A percentile compares a stretch with the other conserved stretches of the same genome.
phyloP scores from a whole-genome alignment of 35 echinoderm and acorn worm species.

The Diadema setosum region DNA sequence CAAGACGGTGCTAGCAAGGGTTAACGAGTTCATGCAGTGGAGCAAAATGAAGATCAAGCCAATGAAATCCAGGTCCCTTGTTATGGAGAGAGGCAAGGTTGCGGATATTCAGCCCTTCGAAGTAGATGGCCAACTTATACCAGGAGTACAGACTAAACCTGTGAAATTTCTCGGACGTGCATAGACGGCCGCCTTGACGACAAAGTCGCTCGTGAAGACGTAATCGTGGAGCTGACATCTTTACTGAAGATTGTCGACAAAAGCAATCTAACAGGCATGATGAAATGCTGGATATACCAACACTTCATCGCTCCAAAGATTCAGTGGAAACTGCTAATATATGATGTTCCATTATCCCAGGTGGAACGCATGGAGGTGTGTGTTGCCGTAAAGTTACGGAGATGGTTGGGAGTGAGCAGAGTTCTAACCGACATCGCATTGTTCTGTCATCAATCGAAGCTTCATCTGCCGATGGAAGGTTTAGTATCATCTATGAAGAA shows the following conservation, averaged over 20 bases:
- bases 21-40: neutral
- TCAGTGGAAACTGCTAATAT: neutral
- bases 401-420: neutral
- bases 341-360: neutral
- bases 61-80: neutral
- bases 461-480: neutral
- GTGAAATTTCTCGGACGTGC: neutral
- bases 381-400: neutral
- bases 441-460: neutral
- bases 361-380: neutral
- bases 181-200: neutral
- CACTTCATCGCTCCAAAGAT: neutral
- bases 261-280: neutral
- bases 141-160: neutral
- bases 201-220: neutral
- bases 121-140: neutral
- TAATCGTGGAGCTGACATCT: too few relatives aligned
- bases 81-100: neutral
- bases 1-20: neutral
- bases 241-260: neutral
- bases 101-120: neutral
- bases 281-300: neutral
- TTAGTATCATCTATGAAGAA: neutral
- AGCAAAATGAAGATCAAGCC: slow-evolving; percentile 14
- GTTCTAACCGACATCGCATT: neutral